Conservation (phyloP, 2,113 vertebrate genomes). For the Oryzias curvinotus region DNA sequence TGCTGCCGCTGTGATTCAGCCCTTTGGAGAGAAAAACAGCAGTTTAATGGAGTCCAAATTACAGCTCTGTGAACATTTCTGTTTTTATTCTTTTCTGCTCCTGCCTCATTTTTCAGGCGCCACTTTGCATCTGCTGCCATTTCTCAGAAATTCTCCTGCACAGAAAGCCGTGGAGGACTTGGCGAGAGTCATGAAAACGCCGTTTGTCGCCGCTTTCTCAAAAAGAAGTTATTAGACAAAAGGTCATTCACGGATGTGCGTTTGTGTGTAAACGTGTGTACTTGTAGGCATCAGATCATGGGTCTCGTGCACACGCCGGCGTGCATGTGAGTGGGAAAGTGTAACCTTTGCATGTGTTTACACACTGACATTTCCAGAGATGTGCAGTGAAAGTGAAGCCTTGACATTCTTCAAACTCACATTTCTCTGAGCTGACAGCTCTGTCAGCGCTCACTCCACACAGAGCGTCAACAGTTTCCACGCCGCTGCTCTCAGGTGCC, state of each 20-base stretch:
- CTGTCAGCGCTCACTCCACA: conserved; percentile 32
- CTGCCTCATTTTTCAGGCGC: conserved; percentile 10
- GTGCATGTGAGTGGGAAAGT: conserved; percentile 36
- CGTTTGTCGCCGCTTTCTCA: conserved; percentile 48
- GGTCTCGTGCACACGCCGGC: conserved; percentile 20
- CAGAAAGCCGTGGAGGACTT: conserved; percentile 43
- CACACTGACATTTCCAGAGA: conserved; percentile 65
- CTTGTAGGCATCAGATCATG: background rate
- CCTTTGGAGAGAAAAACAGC: conserved; percentile 4
- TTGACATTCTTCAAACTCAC: conserved; percentile 58
- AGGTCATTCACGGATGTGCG: conserved; percentile 41
- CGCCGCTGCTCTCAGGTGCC: conserved; percentile 1
- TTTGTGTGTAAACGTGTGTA: conserved; percentile 8
- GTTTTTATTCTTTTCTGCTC: conserved; percentile 31
- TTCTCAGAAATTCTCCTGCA: conserved; percentile 30
- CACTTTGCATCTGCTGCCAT: conserved; percentile 32
- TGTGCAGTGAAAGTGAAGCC: conserved; percentile 49
- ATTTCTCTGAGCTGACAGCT: conserved; percentile 38
- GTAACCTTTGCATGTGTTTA: conserved; percentile 64
- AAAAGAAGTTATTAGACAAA: conserved; percentile 54
- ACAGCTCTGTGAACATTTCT: conserved; percentile 36
- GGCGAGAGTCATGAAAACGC: conserved; percentile 45
- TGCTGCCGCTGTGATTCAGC: conserved; percentile 32
- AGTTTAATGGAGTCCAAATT: conserved; percentile 56
- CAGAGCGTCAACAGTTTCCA: conserved; percentile 42